Percentiles rank a stretch among this genome's conserved stretches.
These are phyloP conservation scores for Caenorhabditis sp. DNA, from an alignment of 2,888 invertebrate genomes.

Conservation along the genomic window DNA sequence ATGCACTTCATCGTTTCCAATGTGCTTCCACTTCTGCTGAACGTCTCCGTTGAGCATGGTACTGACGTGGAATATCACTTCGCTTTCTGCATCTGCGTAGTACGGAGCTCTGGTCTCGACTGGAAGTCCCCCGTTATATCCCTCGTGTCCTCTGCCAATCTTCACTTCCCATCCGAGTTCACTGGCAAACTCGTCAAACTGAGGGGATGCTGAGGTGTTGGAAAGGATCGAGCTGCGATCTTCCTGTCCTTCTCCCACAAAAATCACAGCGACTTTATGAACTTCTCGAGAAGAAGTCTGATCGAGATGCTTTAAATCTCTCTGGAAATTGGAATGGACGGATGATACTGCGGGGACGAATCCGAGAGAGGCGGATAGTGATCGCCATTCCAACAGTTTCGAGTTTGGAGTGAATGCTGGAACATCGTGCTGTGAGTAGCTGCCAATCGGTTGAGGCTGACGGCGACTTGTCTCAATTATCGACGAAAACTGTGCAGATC, in stretches of 20 bases:
- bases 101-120: conserved; percentile 91
- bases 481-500: conserved; percentile 60
- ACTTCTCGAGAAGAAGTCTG: conserved; percentile 89
- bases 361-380: conserved; percentile 68
- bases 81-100: conserved; percentile 88
- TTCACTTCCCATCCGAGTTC: conserved; percentile 88
- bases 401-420: conserved; percentile 44
- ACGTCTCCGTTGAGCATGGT: conserved; percentile 91
- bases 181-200: conserved; percentile 89
- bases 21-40: conserved; percentile 83
- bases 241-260: conserved; percentile 95
- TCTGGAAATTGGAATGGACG: conserved; percentile 86
- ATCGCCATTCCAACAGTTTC: conserved; percentile 69
- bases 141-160: conserved; percentile 86
- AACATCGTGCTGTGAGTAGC: conserved; percentile 19
- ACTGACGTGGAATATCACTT: conserved; percentile 93
- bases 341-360: conserved; percentile 66
- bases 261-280: conserved; percentile 97
- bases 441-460: conserved; percentile 62
- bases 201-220: conserved; percentile 93
- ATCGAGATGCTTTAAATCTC: conserved; percentile 94
- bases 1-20: conserved; percentile 88
- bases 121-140: conserved; percentile 94
- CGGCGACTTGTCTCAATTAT: conserved; percentile 67
- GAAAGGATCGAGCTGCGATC: conserved; percentile 94